phyloP scores from a whole-genome alignment of 2,113 vertebrate species.

The Caretta caretta region DNA sequence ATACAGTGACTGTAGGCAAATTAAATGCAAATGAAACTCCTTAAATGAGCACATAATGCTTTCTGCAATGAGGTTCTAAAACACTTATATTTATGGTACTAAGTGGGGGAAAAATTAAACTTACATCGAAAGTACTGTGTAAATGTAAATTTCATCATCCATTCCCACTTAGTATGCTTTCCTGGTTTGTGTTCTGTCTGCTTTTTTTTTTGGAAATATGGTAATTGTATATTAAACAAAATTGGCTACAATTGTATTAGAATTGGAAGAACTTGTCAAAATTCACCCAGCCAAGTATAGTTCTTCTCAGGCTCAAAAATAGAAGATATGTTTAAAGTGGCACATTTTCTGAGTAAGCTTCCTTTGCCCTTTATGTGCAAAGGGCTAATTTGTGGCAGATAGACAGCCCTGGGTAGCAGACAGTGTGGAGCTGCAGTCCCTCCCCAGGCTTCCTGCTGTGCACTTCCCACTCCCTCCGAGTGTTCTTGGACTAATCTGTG shows the following conservation, averaged over 20 bases:
- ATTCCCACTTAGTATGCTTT: constrained; percentile 37
- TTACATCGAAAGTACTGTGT: constrained; percentile 15
- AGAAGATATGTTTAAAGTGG: constrained; percentile 13
- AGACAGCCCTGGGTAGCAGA: neutral
- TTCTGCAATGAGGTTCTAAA: constrained; percentile 45
- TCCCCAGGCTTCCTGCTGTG: neutral
- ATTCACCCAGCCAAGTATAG: constrained; percentile 19
- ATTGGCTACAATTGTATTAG: constrained; percentile 46
- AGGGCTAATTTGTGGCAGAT: neutral
- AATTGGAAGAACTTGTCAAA: constrained; percentile 43
- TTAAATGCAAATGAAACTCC: constrained; percentile 68
- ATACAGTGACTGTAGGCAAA: constrained; percentile 49
- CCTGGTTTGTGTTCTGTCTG: constrained; percentile 40
- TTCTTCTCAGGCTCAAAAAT: constrained; percentile 3
- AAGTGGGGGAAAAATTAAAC: constrained; percentile 20
- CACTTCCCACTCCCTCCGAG: neutral
- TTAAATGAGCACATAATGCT: constrained; percentile 49
- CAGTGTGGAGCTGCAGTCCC: neutral
- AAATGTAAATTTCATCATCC: constrained; percentile 64
- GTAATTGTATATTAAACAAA: constrained; percentile 28
- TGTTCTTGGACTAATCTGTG: neutral
- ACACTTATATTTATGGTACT: constrained; percentile 45
- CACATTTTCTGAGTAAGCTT: neutral
- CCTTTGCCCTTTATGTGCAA: neutral
- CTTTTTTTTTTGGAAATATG: constrained; percentile 56